phyloP scores from a whole-genome alignment of 2,888 invertebrate species.

The Phymatocera aterrima region DNA sequence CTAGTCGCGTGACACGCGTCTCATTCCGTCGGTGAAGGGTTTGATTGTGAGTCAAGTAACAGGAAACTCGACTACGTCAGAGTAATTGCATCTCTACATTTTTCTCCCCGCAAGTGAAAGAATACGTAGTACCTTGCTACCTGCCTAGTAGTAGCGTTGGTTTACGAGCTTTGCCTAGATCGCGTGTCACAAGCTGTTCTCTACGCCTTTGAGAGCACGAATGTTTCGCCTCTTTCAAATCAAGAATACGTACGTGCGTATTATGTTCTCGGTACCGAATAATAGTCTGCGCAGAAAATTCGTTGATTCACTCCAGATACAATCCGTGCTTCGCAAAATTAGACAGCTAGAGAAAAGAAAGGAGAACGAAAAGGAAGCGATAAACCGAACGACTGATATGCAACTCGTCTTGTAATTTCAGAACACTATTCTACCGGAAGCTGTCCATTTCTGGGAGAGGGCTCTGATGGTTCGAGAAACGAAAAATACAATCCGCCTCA shows the following conservation, averaged over 20 bases:
- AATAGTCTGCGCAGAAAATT: background rate
- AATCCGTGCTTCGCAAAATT: background rate
- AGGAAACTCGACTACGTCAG: background rate
- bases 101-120: conserved; percentile 13
- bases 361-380: background rate
- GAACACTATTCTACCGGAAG: conserved; percentile 93
- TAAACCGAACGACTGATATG: conserved; percentile 25
- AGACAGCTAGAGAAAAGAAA: background rate
- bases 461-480: conserved; percentile 93
- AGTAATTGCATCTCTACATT: conserved; percentile 31
- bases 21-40: background rate
- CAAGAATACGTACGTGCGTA: background rate
- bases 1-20: background rate
- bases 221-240: conserved; percentile 5
- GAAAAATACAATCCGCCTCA: conserved; percentile 89
- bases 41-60: background rate
- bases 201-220: conserved; percentile 33
- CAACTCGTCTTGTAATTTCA: conserved; percentile 74
- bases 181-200: conserved; percentile 28
- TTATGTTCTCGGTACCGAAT: background rate
- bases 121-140: background rate
- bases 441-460: conserved; percentile 95
- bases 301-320: background rate
- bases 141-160: background rate
- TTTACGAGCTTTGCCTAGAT: conserved; percentile 2